phyloP scores from a whole-genome alignment of 2,888 invertebrate genomes.

The Torymus texanus region DNA sequence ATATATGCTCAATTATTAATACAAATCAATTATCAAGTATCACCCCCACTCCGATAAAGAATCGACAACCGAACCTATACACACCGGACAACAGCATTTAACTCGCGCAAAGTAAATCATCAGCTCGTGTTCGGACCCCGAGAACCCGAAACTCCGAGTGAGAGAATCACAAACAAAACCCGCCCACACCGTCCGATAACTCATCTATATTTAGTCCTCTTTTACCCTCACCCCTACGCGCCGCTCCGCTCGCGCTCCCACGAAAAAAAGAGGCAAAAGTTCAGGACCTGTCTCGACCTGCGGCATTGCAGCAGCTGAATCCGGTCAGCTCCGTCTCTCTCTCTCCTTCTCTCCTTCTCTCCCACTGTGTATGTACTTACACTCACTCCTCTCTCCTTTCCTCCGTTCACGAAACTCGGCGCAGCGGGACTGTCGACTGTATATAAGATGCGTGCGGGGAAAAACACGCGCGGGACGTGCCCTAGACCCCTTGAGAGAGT shows the following conservation, averaged over 20 bases:
- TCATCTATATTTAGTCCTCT: slow-evolving; percentile 35
- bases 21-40: no score
- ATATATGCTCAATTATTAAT: no score
- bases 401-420: slow-evolving; percentile 6
- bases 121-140: no score
- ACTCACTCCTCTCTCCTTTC: neutral
- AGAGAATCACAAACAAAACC: slow-evolving; percentile 20
- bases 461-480: slow-evolving; percentile 8
- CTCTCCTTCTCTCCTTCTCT: neutral
- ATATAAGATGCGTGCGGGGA: slow-evolving; percentile 7
- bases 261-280: slow-evolving; percentile 40
- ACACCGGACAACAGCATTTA: no score
- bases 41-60: no score
- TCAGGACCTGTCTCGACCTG: slow-evolving; percentile 52
- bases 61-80: no score
- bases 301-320: slow-evolving; percentile 8
- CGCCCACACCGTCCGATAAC: slow-evolving; percentile 6
- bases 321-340: slow-evolving; percentile 24
- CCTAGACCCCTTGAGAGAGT: slow-evolving; percentile 4
- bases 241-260: slow-evolving; percentile 11
- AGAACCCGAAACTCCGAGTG: no score
- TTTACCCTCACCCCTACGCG: no score
- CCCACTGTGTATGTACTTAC: no score
- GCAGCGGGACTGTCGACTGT: neutral
- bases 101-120: no score